Percentiles rank a stretch among this genome's conserved stretches.
Conservation (phyloP, 2,888 invertebrate genomes). For the Platerodrilus igneus region DNA sequence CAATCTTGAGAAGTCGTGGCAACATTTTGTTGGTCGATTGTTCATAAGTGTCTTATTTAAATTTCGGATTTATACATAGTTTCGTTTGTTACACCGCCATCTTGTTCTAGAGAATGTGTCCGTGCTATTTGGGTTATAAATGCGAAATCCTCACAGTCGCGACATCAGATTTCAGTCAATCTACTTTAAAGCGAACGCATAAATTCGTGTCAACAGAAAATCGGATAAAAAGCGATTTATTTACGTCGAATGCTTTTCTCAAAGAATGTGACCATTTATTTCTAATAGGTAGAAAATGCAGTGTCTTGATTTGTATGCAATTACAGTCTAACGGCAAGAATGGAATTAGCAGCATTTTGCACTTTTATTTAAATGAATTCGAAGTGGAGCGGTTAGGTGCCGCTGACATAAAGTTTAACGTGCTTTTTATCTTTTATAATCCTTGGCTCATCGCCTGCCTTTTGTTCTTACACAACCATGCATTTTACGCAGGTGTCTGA, state of each 20-base stretch:
- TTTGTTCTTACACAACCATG: conserved; percentile 40
- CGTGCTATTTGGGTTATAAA: conserved; percentile 39
- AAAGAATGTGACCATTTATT: conserved; percentile 32
- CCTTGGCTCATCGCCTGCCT: conserved; percentile 28
- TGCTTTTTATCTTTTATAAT: conserved; percentile 36
- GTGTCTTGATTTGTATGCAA: conserved; percentile 8
- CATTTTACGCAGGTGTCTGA: conserved; percentile 46
- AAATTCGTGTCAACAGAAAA: conserved; percentile 43
- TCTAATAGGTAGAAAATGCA: conserved; percentile 10
- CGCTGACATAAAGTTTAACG: conserved; percentile 44
- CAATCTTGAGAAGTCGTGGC: conserved; percentile 15
- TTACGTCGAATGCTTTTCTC: conserved; percentile 32
- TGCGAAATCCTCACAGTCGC: conserved; percentile 39
- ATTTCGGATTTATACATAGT: conserved; percentile 36
- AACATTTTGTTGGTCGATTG: conserved; percentile 33
- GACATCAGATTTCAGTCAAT: conserved; percentile 46
- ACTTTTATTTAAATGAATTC: conserved; percentile 37
- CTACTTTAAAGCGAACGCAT: conserved; percentile 37
- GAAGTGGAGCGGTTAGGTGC: conserved; percentile 38
- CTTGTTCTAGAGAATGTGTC: conserved; percentile 42
- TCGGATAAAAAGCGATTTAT: conserved; percentile 48
- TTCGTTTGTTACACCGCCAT: conserved; percentile 41
- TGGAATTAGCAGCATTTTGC: conserved; percentile 41
- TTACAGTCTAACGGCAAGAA: conserved; percentile 33
- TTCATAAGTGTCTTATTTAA: conserved; percentile 41